Conservation (phyloP, 1,140 invertebrate genomes). For the Drosophila kohkoa region DNA sequence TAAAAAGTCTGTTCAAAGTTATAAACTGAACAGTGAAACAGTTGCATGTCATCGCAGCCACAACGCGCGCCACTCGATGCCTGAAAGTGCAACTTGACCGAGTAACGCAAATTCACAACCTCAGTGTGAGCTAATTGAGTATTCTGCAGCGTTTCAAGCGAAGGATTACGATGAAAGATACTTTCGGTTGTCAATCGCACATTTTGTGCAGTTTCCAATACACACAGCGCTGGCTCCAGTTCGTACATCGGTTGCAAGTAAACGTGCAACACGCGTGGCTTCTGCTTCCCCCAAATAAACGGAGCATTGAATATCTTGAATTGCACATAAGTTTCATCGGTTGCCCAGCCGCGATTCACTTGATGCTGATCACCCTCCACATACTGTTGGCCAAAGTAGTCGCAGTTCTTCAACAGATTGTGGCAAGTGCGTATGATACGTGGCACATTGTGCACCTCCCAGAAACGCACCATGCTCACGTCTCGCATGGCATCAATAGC, state of each 20-base stretch:
- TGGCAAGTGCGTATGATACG: conserved; percentile 85
- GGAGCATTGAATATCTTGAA: conserved; percentile 94
- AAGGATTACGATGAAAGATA: neutral
- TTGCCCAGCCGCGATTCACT: conserved; percentile 94
- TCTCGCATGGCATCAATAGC: conserved; percentile 85
- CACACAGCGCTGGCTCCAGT: neutral
- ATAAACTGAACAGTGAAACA: conserved; percentile 58
- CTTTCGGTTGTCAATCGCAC: neutral
- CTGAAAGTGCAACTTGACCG: conserved; percentile 39
- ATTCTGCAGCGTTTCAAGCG: conserved; percentile 85
- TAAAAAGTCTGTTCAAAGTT: conserved; percentile 45
- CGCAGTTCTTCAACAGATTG: conserved; percentile 78
- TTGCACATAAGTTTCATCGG: conserved; percentile 92
- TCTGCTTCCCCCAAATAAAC: conserved; percentile 88
- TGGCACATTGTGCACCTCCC: conserved; percentile 92
- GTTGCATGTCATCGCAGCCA: conserved; percentile 51
- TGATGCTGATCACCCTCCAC: conserved; percentile 77
- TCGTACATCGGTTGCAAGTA: conserved; percentile 90
- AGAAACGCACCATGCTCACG: conserved; percentile 89
- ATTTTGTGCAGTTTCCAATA: neutral
- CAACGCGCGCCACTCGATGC: conserved; percentile 49
- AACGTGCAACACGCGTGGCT: conserved; percentile 88
- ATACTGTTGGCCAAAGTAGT: conserved; percentile 88
- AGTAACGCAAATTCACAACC: conserved; percentile 55
- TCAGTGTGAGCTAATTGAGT: conserved; percentile 46